These are phyloP conservation scores for Dolichallabes microphthalmus DNA, from an alignment of 2,113 vertebrate genomes.

Conservation along the genomic window DNA sequence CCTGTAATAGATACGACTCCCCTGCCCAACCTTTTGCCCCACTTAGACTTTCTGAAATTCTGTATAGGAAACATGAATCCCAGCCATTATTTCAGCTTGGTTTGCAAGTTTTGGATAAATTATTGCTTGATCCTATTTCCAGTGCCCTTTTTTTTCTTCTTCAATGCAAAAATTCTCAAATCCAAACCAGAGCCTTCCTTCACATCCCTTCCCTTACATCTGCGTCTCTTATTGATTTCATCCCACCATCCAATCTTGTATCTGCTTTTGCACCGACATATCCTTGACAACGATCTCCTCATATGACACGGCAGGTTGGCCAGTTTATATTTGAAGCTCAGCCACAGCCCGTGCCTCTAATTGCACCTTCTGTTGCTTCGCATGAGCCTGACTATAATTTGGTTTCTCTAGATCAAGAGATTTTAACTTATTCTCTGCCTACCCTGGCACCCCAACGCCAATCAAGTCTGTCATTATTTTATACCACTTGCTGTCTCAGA, in stretches of 20 bases:
- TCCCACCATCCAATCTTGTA: not conserved
- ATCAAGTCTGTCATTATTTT: slow-evolving; percentile 11
- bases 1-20: slow-evolving; percentile 4
- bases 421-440: not conserved
- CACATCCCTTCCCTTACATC: not conserved
- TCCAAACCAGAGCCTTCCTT: not conserved
- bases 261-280: not conserved
- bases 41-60: not conserved
- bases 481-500: not conserved
- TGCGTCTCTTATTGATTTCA: not conserved
- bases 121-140: not conserved
- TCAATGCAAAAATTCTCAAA: not conserved
- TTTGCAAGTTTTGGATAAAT: not conserved
- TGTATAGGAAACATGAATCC: not conserved
- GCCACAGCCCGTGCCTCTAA: not conserved
- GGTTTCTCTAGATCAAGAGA: too few relatives aligned
- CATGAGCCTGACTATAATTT: not conserved
- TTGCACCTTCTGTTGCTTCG: not conserved
- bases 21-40: not conserved
- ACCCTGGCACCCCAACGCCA: slow-evolving; percentile 10
- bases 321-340: slow-evolving; percentile 5
- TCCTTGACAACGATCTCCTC: not conserved
- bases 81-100: not conserved
- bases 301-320: slow-evolving; percentile 11
- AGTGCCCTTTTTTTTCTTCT: not conserved